Conservation (phyloP, 1,140 invertebrate genomes). For the Agrypnia vestita region DNA sequence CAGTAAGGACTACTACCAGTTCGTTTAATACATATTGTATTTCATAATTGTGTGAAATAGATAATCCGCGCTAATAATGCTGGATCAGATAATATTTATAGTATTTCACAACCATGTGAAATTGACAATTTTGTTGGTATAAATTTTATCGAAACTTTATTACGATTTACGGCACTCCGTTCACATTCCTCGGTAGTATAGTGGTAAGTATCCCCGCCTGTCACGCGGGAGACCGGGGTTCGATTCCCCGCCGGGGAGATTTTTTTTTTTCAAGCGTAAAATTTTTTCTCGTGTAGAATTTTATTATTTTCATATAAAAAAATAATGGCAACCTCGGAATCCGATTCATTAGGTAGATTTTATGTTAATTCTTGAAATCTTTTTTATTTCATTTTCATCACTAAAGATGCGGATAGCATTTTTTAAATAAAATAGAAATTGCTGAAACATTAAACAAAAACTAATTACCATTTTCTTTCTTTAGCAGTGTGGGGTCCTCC, state of each 20-base stretch:
- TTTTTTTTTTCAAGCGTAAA: slow-evolving; percentile 44
- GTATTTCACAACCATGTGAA: slow-evolving; percentile 25
- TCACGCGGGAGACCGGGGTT: slow-evolving; percentile 62
- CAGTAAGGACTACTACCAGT: background rate
- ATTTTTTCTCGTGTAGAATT: background rate
- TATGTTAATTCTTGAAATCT: too few species aligned
- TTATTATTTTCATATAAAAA: background rate
- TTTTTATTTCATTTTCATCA: too few species aligned
- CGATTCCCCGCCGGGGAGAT: slow-evolving; percentile 62
- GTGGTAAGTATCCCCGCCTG: slow-evolving; percentile 61
- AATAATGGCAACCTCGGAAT: background rate
- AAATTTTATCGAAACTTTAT: background rate
- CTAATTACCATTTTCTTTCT: slow-evolving; percentile 61
- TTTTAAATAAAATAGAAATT: too few species aligned
- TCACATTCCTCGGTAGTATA: slow-evolving; percentile 56
- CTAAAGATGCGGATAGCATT: too few species aligned
- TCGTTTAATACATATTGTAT: background rate
- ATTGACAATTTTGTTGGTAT: background rate
- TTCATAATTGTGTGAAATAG: background rate
- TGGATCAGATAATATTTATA: background rate
- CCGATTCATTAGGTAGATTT: too few species aligned
- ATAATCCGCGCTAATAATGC: background rate
- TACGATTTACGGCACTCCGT: background rate
- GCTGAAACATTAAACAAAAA: background rate
- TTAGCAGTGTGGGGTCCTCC: slow-evolving; percentile 71